Percentiles rank a stretch among this genome's conserved stretches.
Conservation (phyloP, 2,797 vertebrate species). For the Gadopsis bispinosus region DNA sequence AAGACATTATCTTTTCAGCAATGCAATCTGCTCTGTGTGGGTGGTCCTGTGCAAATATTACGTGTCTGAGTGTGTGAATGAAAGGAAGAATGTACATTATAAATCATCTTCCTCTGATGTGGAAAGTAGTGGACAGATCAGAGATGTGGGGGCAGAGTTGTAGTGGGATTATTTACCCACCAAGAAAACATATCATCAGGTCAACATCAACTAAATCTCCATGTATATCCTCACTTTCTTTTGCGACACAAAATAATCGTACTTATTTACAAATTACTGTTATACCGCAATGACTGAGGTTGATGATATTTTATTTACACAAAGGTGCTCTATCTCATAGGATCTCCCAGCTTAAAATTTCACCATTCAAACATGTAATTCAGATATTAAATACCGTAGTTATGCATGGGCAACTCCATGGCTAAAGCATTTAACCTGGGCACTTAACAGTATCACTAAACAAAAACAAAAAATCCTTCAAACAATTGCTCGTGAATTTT, state of each 20-base stretch:
- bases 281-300: not conserved
- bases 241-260: not conserved
- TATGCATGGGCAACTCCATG: not conserved
- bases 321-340: not conserved
- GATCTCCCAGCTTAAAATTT: not conserved
- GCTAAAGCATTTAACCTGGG: not conserved
- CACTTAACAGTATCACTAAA: not conserved
- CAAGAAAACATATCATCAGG: not conserved
- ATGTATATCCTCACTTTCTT: not conserved
- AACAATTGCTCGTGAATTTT: too few relatives aligned
- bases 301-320: not conserved
- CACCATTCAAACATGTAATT: not conserved
- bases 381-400: not conserved
- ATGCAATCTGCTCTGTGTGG: not conserved
- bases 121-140: not conserved
- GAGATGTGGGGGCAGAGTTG: not conserved
- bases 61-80: slow-evolving; percentile 4
- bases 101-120: slow-evolving; percentile 14
- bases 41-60: slow-evolving; percentile 5
- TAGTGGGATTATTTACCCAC: not conserved
- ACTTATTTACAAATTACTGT: not conserved
- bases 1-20: not conserved
- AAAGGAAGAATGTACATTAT: slow-evolving; percentile 7
- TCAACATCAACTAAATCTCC: not conserved
- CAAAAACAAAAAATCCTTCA: too few relatives aligned